Evolutionary conservation across 2,888 invertebrate species (phyloP), one percentile per base, ranked within the genome.

Genomic region (Synergus itoensis): DNA sequence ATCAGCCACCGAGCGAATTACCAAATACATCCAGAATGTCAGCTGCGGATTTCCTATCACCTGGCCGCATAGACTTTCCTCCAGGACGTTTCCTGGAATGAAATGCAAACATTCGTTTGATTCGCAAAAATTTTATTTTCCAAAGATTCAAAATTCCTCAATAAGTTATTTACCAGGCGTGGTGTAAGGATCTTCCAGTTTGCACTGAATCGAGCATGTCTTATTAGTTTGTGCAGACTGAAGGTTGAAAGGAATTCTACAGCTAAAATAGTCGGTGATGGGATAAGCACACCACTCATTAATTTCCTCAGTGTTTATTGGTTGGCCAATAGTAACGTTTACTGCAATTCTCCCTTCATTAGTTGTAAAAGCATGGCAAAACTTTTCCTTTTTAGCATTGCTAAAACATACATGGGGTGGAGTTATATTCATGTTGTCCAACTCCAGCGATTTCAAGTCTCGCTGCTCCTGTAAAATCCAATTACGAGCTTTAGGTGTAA

Each of bases 11-110:
- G 95, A 94, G 86, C 96, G 94, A 62, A 96, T 93, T 12, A 95
- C 90, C 60, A 96, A 92, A 88, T 97, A 97, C 64, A 93, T 93
- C 94, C 95, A 95, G 89, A 96, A 95, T 0, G 96, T 96, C 64
- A 94, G 92, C 36, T 93, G 92, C 12, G 96, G 94, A 89, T 96
- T 95, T 28, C 96, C 96, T 16, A 93, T 91, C 0, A 93, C 92
- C 57, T 89, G 93, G 16, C 94, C 92, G 89, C 96, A 96, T 89
- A 95, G 95, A 18, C 95, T 95, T 83, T 95, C 94, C 4, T 94
- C 94, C 79, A 96, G 91, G 43, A 96, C 94, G 84, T 95, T 95
- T 83, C 94, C 94, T 90, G 80, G 53, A 79, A 76, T 63, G 67
- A 76, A 57, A 76, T 21, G 60, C 28, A 18, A 48, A 63, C 0